Base-by-base conservation (phyloP, 2,888 invertebrate genomes). In the Acleris laterana region DNA sequence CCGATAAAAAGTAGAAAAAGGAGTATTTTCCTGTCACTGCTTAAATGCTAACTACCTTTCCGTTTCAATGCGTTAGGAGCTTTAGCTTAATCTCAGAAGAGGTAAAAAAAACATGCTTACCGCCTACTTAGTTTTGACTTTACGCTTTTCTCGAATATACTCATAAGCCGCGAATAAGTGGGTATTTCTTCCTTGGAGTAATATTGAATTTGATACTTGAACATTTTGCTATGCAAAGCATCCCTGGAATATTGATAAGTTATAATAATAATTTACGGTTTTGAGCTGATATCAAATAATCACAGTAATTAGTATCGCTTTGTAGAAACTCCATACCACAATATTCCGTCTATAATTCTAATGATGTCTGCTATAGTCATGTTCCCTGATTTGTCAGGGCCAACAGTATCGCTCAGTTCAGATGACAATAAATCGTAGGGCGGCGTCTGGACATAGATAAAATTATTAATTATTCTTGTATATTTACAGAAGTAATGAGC, bases 171-270 rank as follows among this genome's bases (percentile, higher is more conserved):
- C 9, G 72, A 64, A 71, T 85, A 84, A 2, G 90, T 89, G 0
- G 92, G 93, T 55, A 91, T 77, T 69, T 90, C 88, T 71, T 93
- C 92, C 62, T 85, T 87, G 0, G 89, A 74, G 62, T 86, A 92
- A 66, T 77, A 88, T 65, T 88, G 72, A 16, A 93, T 80, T 78
- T 90, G 90, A 25, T 86, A 75, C 60, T 72, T 82, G 58, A 92
- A 90, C 87, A 90, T 88, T 75, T 92, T 93, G 71, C 87, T 88
- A 57, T 92, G 91, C 50, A 93, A 72, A 0, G 91, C 88, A 59
- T 92, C 88, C 93, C 93, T 93, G 71, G 17, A 80, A 77, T 70
- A 62, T 52, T 9, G 1, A 32, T 3, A 9, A 5, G 28, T 32
- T 7, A 52, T 32, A 17, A 46, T 16, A 16, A 42, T 16, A 42